Percentiles rank a stretch among this genome's conserved stretches.
These are phyloP conservation scores for Leuciscus idus DNA, from an alignment of 2,113 vertebrate species.

Conservation along the genomic window DNA sequence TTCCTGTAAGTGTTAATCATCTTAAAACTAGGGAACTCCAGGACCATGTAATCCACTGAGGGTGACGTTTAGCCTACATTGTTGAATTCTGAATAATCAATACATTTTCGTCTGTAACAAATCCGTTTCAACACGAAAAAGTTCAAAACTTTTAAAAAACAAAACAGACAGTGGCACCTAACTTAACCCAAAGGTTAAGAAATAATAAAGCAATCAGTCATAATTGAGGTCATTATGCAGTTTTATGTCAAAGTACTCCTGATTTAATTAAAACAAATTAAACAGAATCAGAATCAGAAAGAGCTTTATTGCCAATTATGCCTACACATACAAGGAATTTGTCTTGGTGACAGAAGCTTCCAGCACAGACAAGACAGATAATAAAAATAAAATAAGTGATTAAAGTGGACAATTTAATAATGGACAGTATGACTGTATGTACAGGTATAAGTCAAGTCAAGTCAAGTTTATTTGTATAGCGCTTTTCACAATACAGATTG, in stretches of 20 bases:
- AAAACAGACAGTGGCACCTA: not conserved
- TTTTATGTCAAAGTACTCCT: not conserved
- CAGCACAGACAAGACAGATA: no score
- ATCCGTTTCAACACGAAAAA: not conserved
- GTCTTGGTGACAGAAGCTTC: no score
- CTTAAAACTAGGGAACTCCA: not conserved
- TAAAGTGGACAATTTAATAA: no score
- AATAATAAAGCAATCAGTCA: not conserved
- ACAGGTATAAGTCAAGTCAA: no score
- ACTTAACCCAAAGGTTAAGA: not conserved
- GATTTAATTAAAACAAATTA: not conserved
- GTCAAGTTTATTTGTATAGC: no score
- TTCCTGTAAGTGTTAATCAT: slow-evolving; percentile 1
- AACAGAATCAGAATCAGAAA: no score
- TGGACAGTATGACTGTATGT: no score
- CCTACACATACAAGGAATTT: no score
- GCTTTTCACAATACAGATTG: no score
- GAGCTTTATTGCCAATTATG: no score
- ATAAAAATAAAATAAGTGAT: no score
- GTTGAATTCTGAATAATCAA: not conserved
- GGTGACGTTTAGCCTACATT: not conserved
- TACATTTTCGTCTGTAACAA: not conserved
- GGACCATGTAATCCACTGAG: not conserved
- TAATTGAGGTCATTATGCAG: not conserved
- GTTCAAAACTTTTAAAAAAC: not conserved